phyloP scores from a whole-genome alignment of 2,797 vertebrate genomes.

The Florisuga fusca region DNA sequence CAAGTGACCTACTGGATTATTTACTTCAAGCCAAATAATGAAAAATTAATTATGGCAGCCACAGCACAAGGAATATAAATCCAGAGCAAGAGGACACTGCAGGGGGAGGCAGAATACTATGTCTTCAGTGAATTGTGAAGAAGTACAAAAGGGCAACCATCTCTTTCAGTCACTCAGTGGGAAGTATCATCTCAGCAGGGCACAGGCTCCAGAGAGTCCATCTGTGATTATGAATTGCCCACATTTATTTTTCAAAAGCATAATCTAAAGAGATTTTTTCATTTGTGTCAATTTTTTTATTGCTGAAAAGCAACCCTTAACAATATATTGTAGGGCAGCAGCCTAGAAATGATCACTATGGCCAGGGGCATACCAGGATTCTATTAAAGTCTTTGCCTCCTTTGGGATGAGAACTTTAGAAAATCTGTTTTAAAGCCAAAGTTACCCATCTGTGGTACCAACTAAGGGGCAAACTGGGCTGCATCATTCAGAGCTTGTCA shows the following conservation, averaged over 20 bases:
- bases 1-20: conserved; percentile 2
- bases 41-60: conserved; percentile 52
- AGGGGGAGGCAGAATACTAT: conserved; percentile 7
- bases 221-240: conserved; percentile 1
- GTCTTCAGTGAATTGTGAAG: conserved; percentile 10
- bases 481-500: not conserved
- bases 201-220: not conserved
- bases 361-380: not conserved
- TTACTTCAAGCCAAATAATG: not conserved
- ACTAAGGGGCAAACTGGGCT: not conserved
- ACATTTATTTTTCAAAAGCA: conserved; percentile 43
- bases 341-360: not conserved
- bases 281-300: not conserved
- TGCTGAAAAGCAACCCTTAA: conserved; percentile 7
- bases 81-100: not conserved
- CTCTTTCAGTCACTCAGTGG: not conserved
- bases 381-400: not conserved
- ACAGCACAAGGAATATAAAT: conserved; percentile 36
- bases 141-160: conserved; percentile 51
- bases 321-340: not conserved
- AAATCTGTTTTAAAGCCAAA: not conserved
- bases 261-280: conserved; percentile 19
- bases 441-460: rapidly evolving
- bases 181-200: conserved; percentile 41
- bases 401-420: not conserved